phyloP scores from a whole-genome alignment of 2,797 vertebrate genomes.

The Florisuga fusca region DNA sequence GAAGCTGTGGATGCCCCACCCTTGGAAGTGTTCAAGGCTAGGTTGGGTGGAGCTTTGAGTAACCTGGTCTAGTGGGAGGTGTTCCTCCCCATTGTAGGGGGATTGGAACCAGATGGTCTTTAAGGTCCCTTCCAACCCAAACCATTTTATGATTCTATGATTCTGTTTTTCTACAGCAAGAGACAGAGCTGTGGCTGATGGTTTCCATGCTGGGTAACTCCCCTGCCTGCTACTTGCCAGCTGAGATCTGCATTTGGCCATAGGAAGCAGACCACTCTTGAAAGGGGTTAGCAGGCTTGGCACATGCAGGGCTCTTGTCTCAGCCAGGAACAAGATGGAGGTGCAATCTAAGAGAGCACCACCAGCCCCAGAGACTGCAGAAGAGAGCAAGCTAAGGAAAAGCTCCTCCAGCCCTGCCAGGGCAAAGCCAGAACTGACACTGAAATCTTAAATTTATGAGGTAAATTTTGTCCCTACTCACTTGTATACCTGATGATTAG shows the following conservation, averaged over 20 bases:
- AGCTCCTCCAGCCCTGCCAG: not conserved
- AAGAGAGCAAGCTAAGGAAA: not conserved
- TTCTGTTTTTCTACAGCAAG: not conserved
- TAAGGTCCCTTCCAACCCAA: too few species aligned
- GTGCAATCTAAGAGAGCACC: not conserved
- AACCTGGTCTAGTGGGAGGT: too few species aligned
- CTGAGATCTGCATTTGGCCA: not conserved
- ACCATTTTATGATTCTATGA: too few species aligned
- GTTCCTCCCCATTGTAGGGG: too few species aligned
- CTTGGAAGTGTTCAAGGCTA: too few species aligned
- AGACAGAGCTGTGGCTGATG: not conserved
- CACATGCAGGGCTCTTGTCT: not conserved
- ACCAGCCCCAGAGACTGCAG: accelerated
- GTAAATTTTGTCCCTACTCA: not conserved
- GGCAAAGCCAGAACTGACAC: not conserved
- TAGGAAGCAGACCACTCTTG: not conserved
- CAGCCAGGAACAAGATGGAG: not conserved
- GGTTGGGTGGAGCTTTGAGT: too few species aligned
- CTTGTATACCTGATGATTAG: not conserved
- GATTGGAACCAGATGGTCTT: too few species aligned
- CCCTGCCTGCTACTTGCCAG: not conserved
- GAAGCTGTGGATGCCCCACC: too few species aligned
- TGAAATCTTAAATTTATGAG: not conserved
- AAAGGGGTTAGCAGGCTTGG: not conserved
- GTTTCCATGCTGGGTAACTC: not conserved